These are phyloP conservation scores for Tangara arthus DNA, from an alignment of 2,797 vertebrate species.

Conservation along the genomic window DNA sequence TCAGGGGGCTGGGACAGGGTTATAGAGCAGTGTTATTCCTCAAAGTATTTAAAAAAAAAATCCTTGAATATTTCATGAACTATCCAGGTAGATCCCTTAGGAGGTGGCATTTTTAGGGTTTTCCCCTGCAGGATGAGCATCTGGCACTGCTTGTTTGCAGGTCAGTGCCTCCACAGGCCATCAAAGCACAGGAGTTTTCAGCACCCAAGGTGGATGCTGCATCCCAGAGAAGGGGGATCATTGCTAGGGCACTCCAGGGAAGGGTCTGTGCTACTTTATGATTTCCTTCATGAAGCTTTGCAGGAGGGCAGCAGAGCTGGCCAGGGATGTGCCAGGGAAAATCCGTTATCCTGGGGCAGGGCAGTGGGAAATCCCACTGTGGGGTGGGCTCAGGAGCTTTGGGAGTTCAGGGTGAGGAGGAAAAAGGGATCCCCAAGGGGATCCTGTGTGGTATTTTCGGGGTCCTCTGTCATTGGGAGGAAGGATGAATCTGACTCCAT, in stretches of 20 bases:
- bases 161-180: not conserved
- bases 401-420: not conserved
- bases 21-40: not conserved
- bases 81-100: not conserved
- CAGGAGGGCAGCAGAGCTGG: not conserved
- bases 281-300: not conserved
- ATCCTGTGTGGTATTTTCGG: too few relatives aligned
- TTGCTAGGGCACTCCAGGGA: not conserved
- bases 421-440: not conserved
- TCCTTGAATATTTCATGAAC: not conserved
- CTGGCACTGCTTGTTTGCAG: not conserved
- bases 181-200: not conserved
- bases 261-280: not conserved
- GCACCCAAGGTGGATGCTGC: not conserved
- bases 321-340: not conserved
- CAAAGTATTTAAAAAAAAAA: not conserved
- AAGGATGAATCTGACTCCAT: too few relatives aligned
- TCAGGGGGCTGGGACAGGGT: not conserved
- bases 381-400: not conserved
- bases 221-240: accelerated
- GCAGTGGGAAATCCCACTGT: not conserved
- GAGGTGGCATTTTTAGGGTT: not conserved
- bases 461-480: too few relatives aligned
- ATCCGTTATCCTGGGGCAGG: not conserved
- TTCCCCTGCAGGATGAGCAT: not conserved